These are phyloP conservation scores for Rhagologus leucostigma DNA, from an alignment of 2,113 vertebrate genomes.

Conservation along the genomic window DNA sequence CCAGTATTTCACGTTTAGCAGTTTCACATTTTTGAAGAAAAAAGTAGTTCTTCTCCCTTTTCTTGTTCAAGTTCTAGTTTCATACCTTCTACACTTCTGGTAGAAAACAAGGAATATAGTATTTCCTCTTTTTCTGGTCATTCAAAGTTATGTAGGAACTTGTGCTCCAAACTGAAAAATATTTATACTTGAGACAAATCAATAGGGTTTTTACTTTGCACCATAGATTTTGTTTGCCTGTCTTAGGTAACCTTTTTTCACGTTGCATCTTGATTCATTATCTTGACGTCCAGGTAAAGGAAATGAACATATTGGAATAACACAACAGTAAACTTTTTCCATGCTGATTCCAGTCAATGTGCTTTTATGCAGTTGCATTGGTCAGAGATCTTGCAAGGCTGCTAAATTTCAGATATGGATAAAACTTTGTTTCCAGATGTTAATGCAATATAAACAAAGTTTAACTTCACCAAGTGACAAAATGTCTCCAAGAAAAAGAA, in stretches of 20 bases:
- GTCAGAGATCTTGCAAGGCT: neutral
- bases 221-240: neutral
- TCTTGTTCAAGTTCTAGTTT: neutral
- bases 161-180: neutral
- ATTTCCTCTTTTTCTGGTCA: neutral
- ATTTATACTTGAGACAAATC: neutral
- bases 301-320: neutral
- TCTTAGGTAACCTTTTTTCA: neutral
- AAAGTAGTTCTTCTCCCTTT: neutral
- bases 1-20: neutral
- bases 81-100: neutral
- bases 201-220: neutral
- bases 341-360: neutral
- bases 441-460: neutral
- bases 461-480: neutral
- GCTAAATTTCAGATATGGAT: neutral
- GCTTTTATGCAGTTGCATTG: neutral
- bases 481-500: neutral
- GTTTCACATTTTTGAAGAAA: neutral
- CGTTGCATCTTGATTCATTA: neutral
- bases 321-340: neutral
- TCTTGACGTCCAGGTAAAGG: neutral
- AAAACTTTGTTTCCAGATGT: neutral
- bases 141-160: neutral
- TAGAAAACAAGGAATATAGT: neutral